A percentile compares a stretch with the other conserved stretches of the same genome.
Conservation (phyloP, 1,140 invertebrate species). For the Brachionus calyciflorus region DNA sequence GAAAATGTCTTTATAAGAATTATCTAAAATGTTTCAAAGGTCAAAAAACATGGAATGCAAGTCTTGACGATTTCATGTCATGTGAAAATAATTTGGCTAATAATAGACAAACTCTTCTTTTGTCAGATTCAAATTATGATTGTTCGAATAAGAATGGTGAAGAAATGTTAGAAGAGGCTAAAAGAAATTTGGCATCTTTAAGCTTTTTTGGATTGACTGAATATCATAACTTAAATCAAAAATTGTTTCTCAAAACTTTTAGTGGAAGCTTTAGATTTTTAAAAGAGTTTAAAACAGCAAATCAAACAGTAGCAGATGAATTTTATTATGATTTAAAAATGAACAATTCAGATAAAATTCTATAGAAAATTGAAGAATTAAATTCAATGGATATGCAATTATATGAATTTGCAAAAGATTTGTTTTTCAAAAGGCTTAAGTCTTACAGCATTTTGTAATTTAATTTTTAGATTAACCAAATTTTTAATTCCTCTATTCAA, state of each 20-base stretch:
- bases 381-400: constrained; percentile 87
- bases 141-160: constrained; percentile 66
- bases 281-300: neutral
- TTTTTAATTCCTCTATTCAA: no score
- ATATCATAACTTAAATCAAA: constrained; percentile 73
- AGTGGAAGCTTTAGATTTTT: neutral
- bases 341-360: constrained; percentile 83
- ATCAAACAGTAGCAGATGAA: neutral
- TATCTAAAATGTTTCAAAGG: neutral
- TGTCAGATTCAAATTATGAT: constrained; percentile 65
- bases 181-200: constrained; percentile 87
- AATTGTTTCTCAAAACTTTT: constrained; percentile 11
- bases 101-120: constrained; percentile 94
- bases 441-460: constrained; percentile 53
- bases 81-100: constrained; percentile 88
- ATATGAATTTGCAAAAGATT: constrained; percentile 83
- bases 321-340: constrained; percentile 73
- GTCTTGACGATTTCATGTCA: constrained; percentile 76
- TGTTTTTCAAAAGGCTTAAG: constrained; percentile 80
- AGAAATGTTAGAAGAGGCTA: constrained; percentile 86
- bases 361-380: constrained; percentile 72
- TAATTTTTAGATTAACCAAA: no score
- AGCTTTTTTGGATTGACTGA: constrained; percentile 96
- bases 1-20: constrained; percentile 49
- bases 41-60: neutral